Percentiles rank a stretch among this genome's conserved stretches.
These are phyloP conservation scores for Aphis craccivora DNA, from an alignment of 1,140 invertebrate genomes.

Conservation along the genomic window DNA sequence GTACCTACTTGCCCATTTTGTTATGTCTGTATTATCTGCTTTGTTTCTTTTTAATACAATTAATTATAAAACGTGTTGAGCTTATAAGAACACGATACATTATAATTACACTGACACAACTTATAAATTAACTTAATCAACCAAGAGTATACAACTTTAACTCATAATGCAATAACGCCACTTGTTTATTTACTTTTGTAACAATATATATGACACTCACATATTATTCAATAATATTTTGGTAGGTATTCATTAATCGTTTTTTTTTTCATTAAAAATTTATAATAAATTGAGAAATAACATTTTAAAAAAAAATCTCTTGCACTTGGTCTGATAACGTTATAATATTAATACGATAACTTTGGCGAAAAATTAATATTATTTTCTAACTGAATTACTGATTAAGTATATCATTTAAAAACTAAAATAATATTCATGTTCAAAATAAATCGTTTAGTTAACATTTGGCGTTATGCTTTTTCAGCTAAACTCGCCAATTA, in stretches of 20 bases:
- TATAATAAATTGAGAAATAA: not conserved
- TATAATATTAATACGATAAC: not conserved
- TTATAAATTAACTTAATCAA: too few species aligned
- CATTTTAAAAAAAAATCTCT: not conserved
- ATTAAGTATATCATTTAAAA: not conserved
- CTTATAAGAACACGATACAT: not conserved
- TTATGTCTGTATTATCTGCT: too few species aligned
- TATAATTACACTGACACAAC: too few species aligned
- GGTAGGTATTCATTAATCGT: not conserved
- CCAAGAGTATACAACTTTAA: not conserved
- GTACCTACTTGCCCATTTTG: too few species aligned
- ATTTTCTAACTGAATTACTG: not conserved
- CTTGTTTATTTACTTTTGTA: not conserved
- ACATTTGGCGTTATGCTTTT: not conserved
- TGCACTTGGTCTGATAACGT: too few species aligned
- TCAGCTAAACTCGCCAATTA: not conserved
- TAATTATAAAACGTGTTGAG: not conserved
- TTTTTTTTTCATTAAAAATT: not conserved
- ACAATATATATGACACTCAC: too few species aligned
- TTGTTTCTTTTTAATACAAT: too few species aligned
- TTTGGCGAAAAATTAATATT: not conserved
- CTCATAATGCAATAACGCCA: not conserved
- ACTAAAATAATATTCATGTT: not conserved
- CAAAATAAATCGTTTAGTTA: not conserved
- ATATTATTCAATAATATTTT: not conserved